Percentiles rank a stretch among this genome's conserved stretches.
phyloP scores from a whole-genome alignment of 2,888 invertebrate genomes.

The Drosophila fulvimacula region DNA sequence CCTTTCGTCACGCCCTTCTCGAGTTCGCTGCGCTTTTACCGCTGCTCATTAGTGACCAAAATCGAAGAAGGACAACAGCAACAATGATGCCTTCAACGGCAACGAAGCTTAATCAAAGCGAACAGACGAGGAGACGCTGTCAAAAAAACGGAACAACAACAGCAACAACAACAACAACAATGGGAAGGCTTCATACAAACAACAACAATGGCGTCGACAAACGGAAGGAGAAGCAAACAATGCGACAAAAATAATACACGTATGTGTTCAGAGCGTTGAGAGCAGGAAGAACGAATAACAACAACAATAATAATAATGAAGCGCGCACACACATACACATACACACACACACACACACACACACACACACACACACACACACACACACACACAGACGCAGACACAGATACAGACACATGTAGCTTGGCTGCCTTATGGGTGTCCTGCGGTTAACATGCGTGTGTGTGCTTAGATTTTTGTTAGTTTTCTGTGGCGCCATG shows the following conservation, averaged over 20 bases:
- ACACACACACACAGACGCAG: conserved; percentile 36
- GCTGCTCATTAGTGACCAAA: conserved; percentile 76
- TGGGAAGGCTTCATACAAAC: conserved; percentile 21
- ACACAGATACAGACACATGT: too few species aligned
- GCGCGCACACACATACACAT: conserved; percentile 39
- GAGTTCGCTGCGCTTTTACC: conserved; percentile 68
- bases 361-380: conserved; percentile 34
- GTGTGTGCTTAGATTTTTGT: conserved; percentile 60
- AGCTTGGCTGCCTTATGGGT: conserved; percentile 57
- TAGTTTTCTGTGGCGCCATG: conserved; percentile 68
- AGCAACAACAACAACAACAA: conserved; percentile 4
- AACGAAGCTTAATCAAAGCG: conserved; percentile 66
- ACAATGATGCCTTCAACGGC: conserved; percentile 30
- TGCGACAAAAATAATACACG: conserved; percentile 72
- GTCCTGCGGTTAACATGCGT: conserved; percentile 47
- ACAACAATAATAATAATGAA: conserved; percentile 62
- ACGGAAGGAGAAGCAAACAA: conserved; percentile 71
- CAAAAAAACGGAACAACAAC: conserved; percentile 38
- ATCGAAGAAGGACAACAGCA: conserved; percentile 57
- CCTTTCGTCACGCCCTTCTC: conserved; percentile 71
- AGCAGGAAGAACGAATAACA: conserved; percentile 57
- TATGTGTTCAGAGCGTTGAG: conserved; percentile 29
- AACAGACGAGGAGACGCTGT: conserved; percentile 50
- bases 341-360: conserved; percentile 31
- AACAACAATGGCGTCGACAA: conserved; percentile 70